Conservation (phyloP, 2,797 vertebrate genomes). For the Microcaecilia unicolor region DNA sequence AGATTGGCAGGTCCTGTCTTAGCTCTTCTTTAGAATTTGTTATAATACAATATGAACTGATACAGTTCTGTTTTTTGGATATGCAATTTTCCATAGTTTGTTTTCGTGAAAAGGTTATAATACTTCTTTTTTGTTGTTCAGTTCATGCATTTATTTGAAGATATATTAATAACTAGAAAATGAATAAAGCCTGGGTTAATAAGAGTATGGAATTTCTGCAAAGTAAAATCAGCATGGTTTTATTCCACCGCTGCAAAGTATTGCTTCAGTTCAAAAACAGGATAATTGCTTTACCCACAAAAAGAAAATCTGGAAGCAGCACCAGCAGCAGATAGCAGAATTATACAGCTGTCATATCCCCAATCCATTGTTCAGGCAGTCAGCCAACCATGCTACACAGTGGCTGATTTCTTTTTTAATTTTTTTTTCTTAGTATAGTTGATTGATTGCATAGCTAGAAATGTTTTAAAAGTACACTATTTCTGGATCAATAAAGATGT, state of each 20-base stretch:
- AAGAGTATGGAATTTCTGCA: too few relatives aligned
- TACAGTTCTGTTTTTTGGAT: too few relatives aligned
- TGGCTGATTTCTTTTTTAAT: constrained; percentile 20
- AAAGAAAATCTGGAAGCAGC: neutral
- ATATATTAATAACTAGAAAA: too few relatives aligned
- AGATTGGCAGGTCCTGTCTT: too few relatives aligned
- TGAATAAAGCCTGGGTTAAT: too few relatives aligned
- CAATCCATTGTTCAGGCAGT: neutral
- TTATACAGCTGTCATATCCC: neutral
- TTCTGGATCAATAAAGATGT: constrained; percentile 23
- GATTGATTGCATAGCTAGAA: constrained; percentile 16
- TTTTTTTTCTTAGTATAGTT: neutral
- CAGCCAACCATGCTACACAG: constrained; percentile 3
- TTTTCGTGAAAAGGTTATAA: too few relatives aligned
- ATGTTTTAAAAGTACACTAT: constrained; percentile 19
- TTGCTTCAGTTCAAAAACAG: constrained; percentile 6
- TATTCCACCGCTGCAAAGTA: constrained; percentile 1
- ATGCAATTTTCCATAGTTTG: too few relatives aligned
- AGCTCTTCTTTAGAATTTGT: too few relatives aligned
- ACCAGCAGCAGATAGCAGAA: constrained; percentile 7
- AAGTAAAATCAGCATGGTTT: too few relatives aligned
- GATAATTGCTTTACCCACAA: neutral
- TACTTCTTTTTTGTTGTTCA: too few relatives aligned
- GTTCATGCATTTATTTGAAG: too few relatives aligned
- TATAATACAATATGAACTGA: too few relatives aligned